These are phyloP conservation scores for Zoroaster sp. DNA, from an alignment of 53 echinoderm and acorn worm genomes.

Conservation along the genomic window DNA sequence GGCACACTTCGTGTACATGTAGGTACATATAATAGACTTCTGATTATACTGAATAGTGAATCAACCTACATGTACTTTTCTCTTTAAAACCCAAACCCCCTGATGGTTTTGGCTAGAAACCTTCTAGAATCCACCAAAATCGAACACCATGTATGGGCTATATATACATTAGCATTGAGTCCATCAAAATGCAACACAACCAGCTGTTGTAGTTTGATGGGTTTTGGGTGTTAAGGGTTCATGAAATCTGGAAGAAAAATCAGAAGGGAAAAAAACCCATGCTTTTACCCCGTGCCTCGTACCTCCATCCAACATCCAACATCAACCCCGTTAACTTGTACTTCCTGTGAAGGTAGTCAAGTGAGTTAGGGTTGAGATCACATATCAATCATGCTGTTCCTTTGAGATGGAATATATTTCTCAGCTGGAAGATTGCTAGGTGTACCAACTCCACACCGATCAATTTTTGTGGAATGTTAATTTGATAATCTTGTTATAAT, in stretches of 20 bases:
- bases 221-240: neutral
- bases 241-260: neutral
- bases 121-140: no score
- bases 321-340: neutral
- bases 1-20: no score
- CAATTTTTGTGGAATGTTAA: no score
- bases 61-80: no score
- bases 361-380: neutral
- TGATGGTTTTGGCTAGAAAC: no score
- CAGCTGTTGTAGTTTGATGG: neutral
- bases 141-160: neutral
- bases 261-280: neutral
- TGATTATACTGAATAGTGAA: no score
- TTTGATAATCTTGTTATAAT: no score
- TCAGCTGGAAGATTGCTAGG: no score
- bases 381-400: neutral
- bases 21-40: no score
- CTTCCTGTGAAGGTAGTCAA: neutral
- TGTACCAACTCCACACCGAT: no score
- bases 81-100: no score
- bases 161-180: neutral
- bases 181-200: neutral
- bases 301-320: neutral
- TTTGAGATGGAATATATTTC: no score
- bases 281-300: neutral